These are phyloP conservation scores for Chaetura pelagica DNA, from an alignment of 2,113 vertebrate species.

Conservation along the genomic window DNA sequence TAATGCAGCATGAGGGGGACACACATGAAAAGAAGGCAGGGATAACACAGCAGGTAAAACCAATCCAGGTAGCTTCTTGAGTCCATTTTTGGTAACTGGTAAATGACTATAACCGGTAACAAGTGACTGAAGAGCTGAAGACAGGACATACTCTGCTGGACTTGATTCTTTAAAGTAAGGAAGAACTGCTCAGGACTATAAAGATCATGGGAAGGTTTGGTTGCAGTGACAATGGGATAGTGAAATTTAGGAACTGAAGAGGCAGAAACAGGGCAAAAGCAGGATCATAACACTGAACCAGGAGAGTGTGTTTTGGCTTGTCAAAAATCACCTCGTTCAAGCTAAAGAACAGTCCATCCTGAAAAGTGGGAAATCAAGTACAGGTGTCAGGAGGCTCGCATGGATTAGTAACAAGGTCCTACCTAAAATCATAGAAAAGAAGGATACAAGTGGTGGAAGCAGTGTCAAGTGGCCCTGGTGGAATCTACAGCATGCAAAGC, in stretches of 20 bases:
- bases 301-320: neutral
- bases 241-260: neutral
- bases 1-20: neutral
- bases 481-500: neutral
- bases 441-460: neutral
- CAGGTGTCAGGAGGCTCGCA: fast-evolving
- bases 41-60: neutral
- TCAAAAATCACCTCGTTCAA: neutral
- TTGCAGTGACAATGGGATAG: neutral
- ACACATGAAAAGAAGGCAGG: neutral
- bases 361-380: neutral
- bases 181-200: neutral
- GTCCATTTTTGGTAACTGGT: neutral
- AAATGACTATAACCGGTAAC: neutral
- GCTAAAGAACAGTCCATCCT: neutral
- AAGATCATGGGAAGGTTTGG: neutral
- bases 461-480: neutral
- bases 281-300: neutral
- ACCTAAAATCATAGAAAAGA: neutral
- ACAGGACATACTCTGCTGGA: neutral
- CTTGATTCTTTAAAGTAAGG: neutral
- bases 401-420: neutral
- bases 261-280: neutral
- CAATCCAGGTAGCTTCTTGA: neutral
- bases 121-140: neutral